Evolutionary conservation across 30 jellyfish, hydroid and myxozoan species (phyloP).

Genomic region (Aurelia aurita): DNA sequence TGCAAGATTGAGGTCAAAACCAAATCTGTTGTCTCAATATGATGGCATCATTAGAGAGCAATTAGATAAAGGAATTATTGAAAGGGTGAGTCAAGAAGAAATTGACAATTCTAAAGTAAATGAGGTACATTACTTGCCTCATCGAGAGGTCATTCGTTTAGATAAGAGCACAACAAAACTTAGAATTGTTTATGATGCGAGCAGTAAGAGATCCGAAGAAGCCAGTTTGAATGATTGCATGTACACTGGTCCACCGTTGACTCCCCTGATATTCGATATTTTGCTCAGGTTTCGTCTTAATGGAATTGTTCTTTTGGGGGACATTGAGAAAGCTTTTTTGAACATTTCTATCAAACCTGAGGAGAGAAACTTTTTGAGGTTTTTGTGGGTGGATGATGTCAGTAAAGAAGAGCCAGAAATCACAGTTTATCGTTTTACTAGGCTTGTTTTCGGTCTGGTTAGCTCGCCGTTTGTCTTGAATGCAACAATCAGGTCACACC

Average conservation of each 20-base stretch:
- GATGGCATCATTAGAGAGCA: background rate
- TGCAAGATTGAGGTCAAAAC: background rate
- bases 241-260: constrained; percentile 19
- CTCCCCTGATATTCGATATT: background rate
- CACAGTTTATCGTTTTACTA: background rate
- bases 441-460: constrained; percentile 3
- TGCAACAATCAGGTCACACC: background rate
- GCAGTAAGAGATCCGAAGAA: background rate
- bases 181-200: constrained; percentile 31
- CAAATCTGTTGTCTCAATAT: background rate
- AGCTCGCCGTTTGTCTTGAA: background rate
- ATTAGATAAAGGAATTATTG: constrained; percentile 14
- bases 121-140: constrained; percentile 2
- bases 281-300: background rate
- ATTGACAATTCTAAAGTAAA: background rate
- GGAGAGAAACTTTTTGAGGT: background rate
- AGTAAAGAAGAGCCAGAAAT: background rate
- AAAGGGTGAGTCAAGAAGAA: constrained; percentile 4
- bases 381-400: constrained; percentile 12
- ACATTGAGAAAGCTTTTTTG: constrained; percentile 35
- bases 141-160: background rate
- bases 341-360: background rate
- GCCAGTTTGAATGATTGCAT: constrained; percentile 8
- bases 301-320: constrained; percentile 1
- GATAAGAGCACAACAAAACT: constrained; percentile 17